phyloP scores from a whole-genome alignment of 2,888 invertebrate species.

The Odontocolon sp. region DNA sequence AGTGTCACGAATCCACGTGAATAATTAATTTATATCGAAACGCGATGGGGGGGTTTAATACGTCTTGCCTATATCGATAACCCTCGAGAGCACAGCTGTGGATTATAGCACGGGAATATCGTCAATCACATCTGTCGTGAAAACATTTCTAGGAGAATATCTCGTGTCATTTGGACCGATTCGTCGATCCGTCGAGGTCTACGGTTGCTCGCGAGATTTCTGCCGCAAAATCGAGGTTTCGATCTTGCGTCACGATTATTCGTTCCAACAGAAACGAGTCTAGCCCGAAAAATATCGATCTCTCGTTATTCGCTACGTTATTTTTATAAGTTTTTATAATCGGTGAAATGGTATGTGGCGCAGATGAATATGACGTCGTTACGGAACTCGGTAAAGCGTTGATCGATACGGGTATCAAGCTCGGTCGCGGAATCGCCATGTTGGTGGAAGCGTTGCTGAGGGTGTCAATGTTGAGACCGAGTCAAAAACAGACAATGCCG shows the following conservation, averaged over 20 bases:
- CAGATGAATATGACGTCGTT: conserved; percentile 74
- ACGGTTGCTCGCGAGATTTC: conserved; percentile 44
- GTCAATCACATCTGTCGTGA: conserved; percentile 62
- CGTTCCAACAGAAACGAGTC: background rate
- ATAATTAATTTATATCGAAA: conserved; percentile 48
- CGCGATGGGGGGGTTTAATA: background rate
- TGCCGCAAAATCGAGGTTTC: background rate
- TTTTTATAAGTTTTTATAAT: background rate
- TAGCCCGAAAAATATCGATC: conserved; percentile 41
- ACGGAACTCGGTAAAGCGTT: conserved; percentile 70
- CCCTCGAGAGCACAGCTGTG: conserved; percentile 71
- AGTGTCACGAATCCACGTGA: conserved; percentile 63
- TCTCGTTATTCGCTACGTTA: too few species aligned
- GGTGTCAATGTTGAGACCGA: conserved; percentile 82
- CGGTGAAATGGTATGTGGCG: conserved; percentile 50
- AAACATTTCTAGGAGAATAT: conserved; percentile 67
- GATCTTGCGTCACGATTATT: background rate
- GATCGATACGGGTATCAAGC: conserved; percentile 71
- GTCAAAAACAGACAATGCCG: conserved; percentile 82
- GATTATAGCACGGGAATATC: conserved; percentile 70
- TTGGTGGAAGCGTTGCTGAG: conserved; percentile 84
- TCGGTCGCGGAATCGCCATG: conserved; percentile 74
- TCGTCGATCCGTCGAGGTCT: too few species aligned
- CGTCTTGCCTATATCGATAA: conserved; percentile 53
- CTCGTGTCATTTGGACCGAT: background rate